Evolutionary conservation across 2,113 vertebrate species (phyloP), one percentile per base, ranked within the genome.

Genomic region (Chaetodon trifascialis): DNA sequence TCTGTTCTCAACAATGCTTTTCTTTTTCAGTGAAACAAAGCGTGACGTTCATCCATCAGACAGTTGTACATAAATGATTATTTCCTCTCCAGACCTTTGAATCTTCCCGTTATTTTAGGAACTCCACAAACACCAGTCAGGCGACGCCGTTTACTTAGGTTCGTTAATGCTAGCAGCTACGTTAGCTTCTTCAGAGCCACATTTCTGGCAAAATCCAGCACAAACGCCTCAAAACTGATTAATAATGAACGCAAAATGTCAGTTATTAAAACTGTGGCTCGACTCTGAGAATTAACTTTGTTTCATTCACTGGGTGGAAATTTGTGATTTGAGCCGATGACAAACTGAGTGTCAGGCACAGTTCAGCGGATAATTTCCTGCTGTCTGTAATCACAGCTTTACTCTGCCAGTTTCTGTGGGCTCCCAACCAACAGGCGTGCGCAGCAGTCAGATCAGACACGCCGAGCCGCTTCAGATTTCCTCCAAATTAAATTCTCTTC

Each of bases 331-430:
- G 7, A 65, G 46, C 16, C 46, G 21, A 8, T 11, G 46, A 38
- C 58, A 59, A 38, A 49, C 30, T 11, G 59, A 30, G 73, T 42
- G 73, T 65, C 73, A 55, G 17, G 34, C 51, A 76, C 51, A 56
- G 47, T 66, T 76, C 51, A 56, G 62, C 42, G 63, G 17, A 9
- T 36, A 59, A 52, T 68, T 46, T 59, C 63, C 64, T 59, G 55
- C 79, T 60, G 54, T 12, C 63, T 82, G 72, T 55, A 76, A 76
- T 82, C 80, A 82, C 80, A 49, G 79, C 47, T 47, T 62, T 51
- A 63, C 64, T 70, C 56, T 69, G 80, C 73, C 80, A 82, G 80
- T 82, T 82, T 70, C 80, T 82, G 79, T 75, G 63, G 79, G 79
- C 79, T 68, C 38, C 1, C 9, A 46, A 82, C 79, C 63, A 75